Percentiles rank a stretch among this genome's conserved stretches.
These are phyloP conservation scores for Burhinus bistriatus DNA, from an alignment of 2,113 vertebrate genomes.

Conservation along the genomic window DNA sequence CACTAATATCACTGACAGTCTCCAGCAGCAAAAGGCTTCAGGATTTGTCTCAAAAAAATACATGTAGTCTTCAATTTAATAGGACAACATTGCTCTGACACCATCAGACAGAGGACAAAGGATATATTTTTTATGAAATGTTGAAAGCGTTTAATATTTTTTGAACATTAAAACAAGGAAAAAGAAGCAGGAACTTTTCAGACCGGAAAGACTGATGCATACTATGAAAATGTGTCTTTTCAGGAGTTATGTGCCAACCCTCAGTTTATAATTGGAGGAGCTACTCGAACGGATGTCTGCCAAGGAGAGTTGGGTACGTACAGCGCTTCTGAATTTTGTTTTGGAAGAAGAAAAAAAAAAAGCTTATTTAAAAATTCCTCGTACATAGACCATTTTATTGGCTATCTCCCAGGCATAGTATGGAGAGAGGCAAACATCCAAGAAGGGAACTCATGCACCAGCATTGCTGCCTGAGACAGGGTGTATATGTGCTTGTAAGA, in stretches of 20 bases:
- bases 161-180: not conserved
- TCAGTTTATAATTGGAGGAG: slow-evolving; percentile 86
- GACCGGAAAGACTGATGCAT: not conserved
- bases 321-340: not conserved
- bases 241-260: slow-evolving; percentile 85
- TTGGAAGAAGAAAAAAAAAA: not conserved
- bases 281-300: slow-evolving; percentile 86
- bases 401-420: not conserved
- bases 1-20: not conserved
- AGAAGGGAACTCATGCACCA: not conserved
- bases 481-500: not conserved
- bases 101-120: not conserved
- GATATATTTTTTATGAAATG: not conserved
- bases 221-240: not conserved
- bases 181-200: not conserved
- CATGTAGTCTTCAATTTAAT: not conserved
- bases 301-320: slow-evolving; percentile 85
- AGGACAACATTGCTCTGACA: not conserved
- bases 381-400: not conserved
- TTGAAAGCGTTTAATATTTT: not conserved
- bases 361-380: not conserved
- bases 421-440: not conserved
- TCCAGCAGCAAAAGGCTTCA: not conserved
- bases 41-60: not conserved
- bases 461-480: not conserved